These are phyloP conservation scores for Toxostoma redivivum DNA, from an alignment of 2,113 vertebrate genomes.

Conservation along the genomic window DNA sequence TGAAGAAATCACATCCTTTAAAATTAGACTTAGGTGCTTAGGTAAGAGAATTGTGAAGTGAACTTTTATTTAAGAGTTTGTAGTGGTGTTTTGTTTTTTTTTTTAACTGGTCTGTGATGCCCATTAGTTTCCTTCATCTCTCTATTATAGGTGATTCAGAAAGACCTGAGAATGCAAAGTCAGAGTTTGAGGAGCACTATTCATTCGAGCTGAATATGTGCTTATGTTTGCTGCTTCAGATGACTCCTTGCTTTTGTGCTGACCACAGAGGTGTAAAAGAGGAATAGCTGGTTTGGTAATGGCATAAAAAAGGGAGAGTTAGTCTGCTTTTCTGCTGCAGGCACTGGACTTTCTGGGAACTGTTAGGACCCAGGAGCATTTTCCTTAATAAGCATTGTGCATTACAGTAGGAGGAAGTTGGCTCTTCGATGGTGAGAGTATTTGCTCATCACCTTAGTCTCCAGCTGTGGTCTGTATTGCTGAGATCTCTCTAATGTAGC, in stretches of 20 bases:
- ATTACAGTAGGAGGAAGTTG: background rate
- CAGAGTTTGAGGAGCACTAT: background rate
- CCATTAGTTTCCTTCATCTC: background rate
- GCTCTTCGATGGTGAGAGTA: background rate
- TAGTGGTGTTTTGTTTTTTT: background rate
- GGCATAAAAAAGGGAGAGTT: background rate
- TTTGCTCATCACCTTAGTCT: background rate
- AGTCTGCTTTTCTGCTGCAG: background rate
- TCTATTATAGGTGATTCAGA: background rate
- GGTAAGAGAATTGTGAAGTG: background rate
- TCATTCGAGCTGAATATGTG: background rate
- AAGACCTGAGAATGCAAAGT: background rate
- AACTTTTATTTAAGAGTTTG: background rate
- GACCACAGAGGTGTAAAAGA: background rate
- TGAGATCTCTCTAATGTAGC: background rate
- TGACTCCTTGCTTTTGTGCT: background rate
- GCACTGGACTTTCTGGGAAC: background rate
- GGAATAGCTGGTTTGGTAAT: constrained; percentile 41
- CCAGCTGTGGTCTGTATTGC: background rate
- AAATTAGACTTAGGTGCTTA: background rate
- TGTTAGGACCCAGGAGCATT: background rate
- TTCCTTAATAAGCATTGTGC: background rate
- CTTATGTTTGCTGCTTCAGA: background rate
- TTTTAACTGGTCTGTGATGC: background rate
- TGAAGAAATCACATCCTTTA: background rate